These are phyloP conservation scores for Rotaria socialis DNA, from an alignment of 2,888 invertebrate species.

Conservation along the genomic window DNA sequence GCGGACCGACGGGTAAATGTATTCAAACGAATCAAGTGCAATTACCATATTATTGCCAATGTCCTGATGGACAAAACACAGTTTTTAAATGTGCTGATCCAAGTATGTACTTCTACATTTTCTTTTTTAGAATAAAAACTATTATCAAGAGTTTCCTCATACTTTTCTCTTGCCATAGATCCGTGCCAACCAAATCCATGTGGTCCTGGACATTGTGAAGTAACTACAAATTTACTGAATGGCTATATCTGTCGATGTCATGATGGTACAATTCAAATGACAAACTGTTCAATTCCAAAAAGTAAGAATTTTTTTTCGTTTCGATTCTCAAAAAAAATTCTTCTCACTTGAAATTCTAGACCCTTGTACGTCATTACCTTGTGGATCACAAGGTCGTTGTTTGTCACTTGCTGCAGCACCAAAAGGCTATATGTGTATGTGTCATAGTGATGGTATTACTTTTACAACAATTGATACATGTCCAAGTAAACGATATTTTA, in stretches of 20 bases:
- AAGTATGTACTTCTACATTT: background rate
- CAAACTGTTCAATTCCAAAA: constrained; percentile 38
- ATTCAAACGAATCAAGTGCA: constrained; percentile 2
- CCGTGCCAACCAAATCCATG: constrained; percentile 43
- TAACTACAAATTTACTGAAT: constrained; percentile 39
- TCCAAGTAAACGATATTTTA: background rate
- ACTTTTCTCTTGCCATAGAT: background rate
- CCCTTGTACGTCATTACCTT: constrained; percentile 43
- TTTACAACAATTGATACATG: constrained; percentile 36
- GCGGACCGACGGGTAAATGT: constrained; percentile 40
- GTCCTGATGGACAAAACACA: constrained; percentile 9
- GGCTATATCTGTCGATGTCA: constrained; percentile 44
- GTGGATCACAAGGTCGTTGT: constrained; percentile 35
- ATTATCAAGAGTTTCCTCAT: too few species aligned
- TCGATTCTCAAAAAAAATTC: background rate
- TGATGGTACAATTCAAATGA: constrained; percentile 21
- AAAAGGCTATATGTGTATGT: constrained; percentile 43
- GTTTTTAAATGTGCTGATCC: constrained; percentile 7
- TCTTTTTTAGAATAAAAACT: background rate
- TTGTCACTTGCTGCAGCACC: constrained; percentile 38
- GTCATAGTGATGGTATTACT: constrained; percentile 38
- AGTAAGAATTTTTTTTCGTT: constrained; percentile 16
- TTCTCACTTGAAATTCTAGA: background rate
- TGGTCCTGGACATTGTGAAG: constrained; percentile 43
- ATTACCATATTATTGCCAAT: constrained; percentile 14